A percentile compares a stretch with the other conserved stretches of the same genome.
These are phyloP conservation scores for Thermophis baileyi DNA, from an alignment of 2,113 vertebrate species.

Conservation along the genomic window DNA sequence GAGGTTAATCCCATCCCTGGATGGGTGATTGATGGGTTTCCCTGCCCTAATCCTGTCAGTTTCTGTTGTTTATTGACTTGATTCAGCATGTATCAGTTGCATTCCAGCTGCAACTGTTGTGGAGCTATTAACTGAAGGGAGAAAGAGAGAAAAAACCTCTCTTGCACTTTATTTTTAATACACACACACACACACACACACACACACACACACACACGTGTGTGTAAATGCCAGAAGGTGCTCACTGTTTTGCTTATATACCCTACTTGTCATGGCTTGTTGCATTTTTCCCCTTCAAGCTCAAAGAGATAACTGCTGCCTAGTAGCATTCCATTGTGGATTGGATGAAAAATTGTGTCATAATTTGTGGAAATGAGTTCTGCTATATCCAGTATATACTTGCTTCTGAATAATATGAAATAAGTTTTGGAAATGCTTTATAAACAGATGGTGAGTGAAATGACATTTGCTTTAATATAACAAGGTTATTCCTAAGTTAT, in stretches of 20 bases:
- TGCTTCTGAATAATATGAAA: not conserved
- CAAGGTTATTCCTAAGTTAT: not conserved
- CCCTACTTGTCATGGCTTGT: not conserved
- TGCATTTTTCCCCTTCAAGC: not conserved
- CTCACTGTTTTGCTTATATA: not conserved
- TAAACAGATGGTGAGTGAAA: not conserved
- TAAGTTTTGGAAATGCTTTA: not conserved
- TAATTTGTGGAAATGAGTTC: not conserved
- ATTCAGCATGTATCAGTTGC: too few relatives aligned
- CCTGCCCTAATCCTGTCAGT: too few relatives aligned
- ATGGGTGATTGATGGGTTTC: too few relatives aligned
- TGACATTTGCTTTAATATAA: not conserved
- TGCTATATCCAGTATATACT: not conserved
- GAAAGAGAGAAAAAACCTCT: too few relatives aligned
- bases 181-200: too few relatives aligned
- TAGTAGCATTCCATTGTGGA: not conserved
- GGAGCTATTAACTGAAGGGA: too few relatives aligned
- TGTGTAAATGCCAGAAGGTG: not conserved
- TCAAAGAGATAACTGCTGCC: not conserved
- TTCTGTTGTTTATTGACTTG: too few relatives aligned
- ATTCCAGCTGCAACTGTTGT: too few relatives aligned
- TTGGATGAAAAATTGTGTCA: not conserved
- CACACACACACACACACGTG: too few relatives aligned
- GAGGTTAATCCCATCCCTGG: too few relatives aligned
- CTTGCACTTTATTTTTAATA: too few relatives aligned